Conservation (phyloP, 1,140 invertebrate species). For the Holotrichia oblita region DNA sequence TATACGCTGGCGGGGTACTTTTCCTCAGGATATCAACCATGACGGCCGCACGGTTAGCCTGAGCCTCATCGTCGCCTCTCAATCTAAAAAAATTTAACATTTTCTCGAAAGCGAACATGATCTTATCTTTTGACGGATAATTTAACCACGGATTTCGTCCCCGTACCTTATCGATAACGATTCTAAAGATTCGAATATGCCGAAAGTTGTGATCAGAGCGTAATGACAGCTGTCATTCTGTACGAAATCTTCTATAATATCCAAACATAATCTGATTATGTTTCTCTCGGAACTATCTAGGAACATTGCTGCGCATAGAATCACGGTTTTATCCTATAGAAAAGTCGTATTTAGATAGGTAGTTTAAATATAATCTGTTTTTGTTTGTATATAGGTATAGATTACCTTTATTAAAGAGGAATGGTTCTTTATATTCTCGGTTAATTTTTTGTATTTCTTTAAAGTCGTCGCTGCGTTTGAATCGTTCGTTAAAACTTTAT, state of each 20-base stretch:
- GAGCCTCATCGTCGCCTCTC: slow-evolving; percentile 42
- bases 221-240: slow-evolving; percentile 43
- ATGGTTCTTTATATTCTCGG: slow-evolving; percentile 8
- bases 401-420: slow-evolving; percentile 4
- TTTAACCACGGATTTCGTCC: neutral
- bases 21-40: slow-evolving; percentile 47
- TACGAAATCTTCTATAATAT: slow-evolving; percentile 49
- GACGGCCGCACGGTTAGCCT: slow-evolving; percentile 40
- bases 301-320: slow-evolving; percentile 47
- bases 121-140: no score
- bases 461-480: neutral
- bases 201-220: slow-evolving; percentile 46
- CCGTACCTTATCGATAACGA: slow-evolving; percentile 46
- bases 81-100: slow-evolving; percentile 35
- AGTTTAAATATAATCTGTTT: no score
- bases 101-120: neutral
- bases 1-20: slow-evolving; percentile 44
- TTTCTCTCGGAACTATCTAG: slow-evolving; percentile 41
- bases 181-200: slow-evolving; percentile 49
- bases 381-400: no score
- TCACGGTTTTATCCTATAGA: slow-evolving; percentile 49
- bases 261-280: slow-evolving; percentile 46
- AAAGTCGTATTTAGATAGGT: neutral
- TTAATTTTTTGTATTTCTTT: slow-evolving; percentile 29
- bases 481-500: neutral